These are phyloP conservation scores for Eutolmus rufibarbis DNA, from an alignment of 2,888 invertebrate genomes.

Conservation along the genomic window DNA sequence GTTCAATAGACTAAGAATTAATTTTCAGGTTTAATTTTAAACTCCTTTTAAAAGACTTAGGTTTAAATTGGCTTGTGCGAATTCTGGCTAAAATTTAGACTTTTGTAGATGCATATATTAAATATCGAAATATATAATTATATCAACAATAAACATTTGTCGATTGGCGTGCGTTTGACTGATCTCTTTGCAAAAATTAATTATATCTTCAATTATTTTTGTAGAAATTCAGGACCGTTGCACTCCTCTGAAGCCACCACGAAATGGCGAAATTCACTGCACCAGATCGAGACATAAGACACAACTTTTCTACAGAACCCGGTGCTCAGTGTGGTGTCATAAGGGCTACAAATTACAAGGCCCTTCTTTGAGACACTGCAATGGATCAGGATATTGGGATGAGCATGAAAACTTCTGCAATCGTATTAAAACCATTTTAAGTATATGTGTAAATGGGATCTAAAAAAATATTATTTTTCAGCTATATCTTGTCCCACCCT, in stretches of 20 bases:
- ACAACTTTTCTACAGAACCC: slow-evolving; percentile 58
- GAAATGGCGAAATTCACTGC: slow-evolving; percentile 59
- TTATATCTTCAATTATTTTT: not conserved
- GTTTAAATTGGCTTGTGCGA: too few species aligned
- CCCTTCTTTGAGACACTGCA: slow-evolving; percentile 65
- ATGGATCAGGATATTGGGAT: slow-evolving; percentile 64
- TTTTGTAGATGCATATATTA: not conserved
- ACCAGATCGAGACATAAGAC: slow-evolving; percentile 59
- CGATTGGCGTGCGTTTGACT: not conserved
- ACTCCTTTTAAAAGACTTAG: too few species aligned
- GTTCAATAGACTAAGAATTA: too few species aligned
- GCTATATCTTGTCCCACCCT: slow-evolving; percentile 64
- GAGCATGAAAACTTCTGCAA: slow-evolving; percentile 65
- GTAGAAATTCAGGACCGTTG: slow-evolving; percentile 57
- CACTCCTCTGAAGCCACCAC: slow-evolving; percentile 55
- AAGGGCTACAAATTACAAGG: slow-evolving; percentile 67
- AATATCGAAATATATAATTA: not conserved
- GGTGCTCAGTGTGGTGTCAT: slow-evolving; percentile 59
- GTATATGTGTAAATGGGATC: not conserved
- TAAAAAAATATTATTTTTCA: slow-evolving; percentile 49
- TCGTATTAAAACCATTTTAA: slow-evolving; percentile 55
- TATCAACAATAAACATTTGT: not conserved
- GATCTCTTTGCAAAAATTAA: not conserved
- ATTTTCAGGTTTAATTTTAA: too few species aligned
- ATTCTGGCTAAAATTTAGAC: too few species aligned